Conservation (phyloP, 2,888 invertebrate genomes). For the Ceramica pisi region DNA sequence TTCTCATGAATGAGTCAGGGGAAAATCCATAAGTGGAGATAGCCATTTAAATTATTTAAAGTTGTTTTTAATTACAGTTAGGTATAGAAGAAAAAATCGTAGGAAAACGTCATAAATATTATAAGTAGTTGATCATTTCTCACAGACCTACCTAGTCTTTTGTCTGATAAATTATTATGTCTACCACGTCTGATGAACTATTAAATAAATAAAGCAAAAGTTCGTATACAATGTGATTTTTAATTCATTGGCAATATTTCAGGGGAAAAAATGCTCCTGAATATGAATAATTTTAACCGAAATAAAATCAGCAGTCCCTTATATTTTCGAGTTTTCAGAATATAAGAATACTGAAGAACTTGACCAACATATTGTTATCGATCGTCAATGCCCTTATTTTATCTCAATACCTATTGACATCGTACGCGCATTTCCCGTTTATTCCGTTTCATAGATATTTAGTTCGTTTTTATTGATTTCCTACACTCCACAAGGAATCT, state of each 20-base stretch:
- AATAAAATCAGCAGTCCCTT: background rate
- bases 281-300: too few species aligned
- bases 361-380: too few species aligned
- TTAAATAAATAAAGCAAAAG: background rate
- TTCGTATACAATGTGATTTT: background rate
- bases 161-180: background rate
- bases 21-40: background rate
- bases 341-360: background rate
- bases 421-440: too few species aligned
- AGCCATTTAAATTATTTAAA: background rate
- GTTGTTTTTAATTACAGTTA: background rate
- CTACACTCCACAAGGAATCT: too few species aligned
- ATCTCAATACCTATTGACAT: too few species aligned
- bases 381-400: too few species aligned
- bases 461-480: too few species aligned
- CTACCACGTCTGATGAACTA: background rate
- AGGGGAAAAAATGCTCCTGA: too few species aligned
- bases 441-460: too few species aligned
- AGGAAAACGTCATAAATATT: background rate
- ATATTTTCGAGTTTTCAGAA: background rate
- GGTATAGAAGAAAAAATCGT: slow-evolving; percentile 5
- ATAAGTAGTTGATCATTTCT: background rate
- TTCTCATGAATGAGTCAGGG: background rate
- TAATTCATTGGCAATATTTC: too few species aligned
- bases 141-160: background rate